Evolutionary conservation across 2,888 invertebrate genomes (phyloP), one percentile per base, ranked within the genome.

Genomic region (Chrysopilus asiliformis): DNA sequence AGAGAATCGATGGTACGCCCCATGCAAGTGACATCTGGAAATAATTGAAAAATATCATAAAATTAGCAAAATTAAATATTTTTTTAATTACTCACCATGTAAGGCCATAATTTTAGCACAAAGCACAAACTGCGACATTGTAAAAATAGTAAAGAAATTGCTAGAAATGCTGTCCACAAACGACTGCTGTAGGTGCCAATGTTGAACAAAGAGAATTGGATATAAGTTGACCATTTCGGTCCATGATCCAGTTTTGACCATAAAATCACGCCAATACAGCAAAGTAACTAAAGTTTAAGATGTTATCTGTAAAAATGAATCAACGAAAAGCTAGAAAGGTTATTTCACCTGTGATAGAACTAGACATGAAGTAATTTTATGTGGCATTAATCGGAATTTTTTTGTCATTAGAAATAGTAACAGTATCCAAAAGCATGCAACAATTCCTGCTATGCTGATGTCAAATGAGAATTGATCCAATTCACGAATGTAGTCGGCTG

Each of bases 41-140:
- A 12, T 10, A 31, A 18, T 18, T 12, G 16, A 24, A n/a, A n/a
- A n/a, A n/a, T n/a, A n/a, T n/a, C n/a, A n/a, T n/a, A n/a, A n/a
- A n/a, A n/a, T n/a, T n/a, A n/a, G n/a, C n/a, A 34, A 22, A 13
- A 20, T 34, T 29, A 37, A 33, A 49, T 61, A 56, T 57, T 74
- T 72, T 70, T 71, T 71, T 71, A 74, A 5, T 20, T 25, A 32
- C 38, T 45, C 42, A 74, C 67, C 57, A 80, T 74, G 49, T 72
- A 66, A 1, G 82, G 82, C 64, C 81, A 79, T 2, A 87, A 55
- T 33, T 79, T 77, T 18, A 84, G 64, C 38, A 89, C 79, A 58
- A 81, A 86, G 51, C 86, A 82, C 3, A 87, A 68, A 43, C 89
- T 87, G 38, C 84, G 75, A 42, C 81, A 82, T 60, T 87, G 76